Evolutionary conservation across 2,113 vertebrate genomes (phyloP).

Genomic region (Ceyx margarethae): DNA sequence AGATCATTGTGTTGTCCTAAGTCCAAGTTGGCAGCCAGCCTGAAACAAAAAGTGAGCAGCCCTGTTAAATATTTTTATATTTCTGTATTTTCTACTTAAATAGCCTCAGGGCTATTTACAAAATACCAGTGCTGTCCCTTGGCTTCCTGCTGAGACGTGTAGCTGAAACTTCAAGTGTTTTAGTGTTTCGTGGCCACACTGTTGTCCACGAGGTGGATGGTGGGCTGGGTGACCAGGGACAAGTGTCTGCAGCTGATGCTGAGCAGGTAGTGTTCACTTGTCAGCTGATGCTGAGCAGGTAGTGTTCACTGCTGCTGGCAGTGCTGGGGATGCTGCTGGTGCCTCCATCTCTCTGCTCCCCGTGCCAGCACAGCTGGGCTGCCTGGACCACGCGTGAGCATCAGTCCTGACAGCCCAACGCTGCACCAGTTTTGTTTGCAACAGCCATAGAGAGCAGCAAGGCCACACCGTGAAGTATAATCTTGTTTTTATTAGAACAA

Average conservation of each 20-base stretch:
- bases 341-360: neutral
- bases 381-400: rapidly evolving
- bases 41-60: neutral
- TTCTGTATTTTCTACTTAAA: too few relatives aligned
- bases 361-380: neutral
- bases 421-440: neutral
- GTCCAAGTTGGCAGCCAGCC: neutral
- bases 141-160: neutral
- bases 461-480: neutral
- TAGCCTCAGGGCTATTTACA: neutral
- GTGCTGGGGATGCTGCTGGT: too few relatives aligned
- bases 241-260: neutral
- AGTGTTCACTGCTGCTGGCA: rapidly evolving
- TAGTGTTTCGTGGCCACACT: neutral
- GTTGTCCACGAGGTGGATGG: neutral
- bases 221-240: neutral
- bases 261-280: rapidly evolving
- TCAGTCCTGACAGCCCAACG: neutral
- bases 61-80: neutral
- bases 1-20: neutral
- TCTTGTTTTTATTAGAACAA: neutral
- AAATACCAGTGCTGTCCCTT: neutral
- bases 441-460: slow-evolving; percentile 4
- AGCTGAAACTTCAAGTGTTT: neutral
- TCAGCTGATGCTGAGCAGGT: neutral